A percentile compares a stretch with the other conserved stretches of the same genome.
Conservation (phyloP, 2,113 vertebrate genomes). For the Delphinapterus leucas region DNA sequence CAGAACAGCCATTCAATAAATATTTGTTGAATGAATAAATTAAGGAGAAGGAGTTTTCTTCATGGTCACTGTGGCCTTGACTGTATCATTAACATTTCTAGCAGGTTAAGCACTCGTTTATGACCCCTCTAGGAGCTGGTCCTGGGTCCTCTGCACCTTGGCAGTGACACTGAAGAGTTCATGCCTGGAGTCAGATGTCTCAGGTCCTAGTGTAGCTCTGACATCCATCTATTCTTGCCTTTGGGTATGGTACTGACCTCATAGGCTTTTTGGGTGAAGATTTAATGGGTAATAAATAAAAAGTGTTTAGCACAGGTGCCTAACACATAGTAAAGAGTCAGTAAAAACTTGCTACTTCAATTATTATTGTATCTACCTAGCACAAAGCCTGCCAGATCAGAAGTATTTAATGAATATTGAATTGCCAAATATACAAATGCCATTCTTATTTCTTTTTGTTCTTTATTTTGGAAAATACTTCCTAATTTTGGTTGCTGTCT, state of each 20-base stretch:
- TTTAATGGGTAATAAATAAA: not conserved
- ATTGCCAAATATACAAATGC: not conserved
- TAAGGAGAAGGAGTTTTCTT: not conserved
- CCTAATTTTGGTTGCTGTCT: not conserved
- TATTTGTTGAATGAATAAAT: not conserved
- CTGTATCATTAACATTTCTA: not conserved
- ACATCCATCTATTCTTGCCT: not conserved
- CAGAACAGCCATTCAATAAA: not conserved
- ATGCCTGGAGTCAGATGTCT: not conserved
- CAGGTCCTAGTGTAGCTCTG: not conserved
- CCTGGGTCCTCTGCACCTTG: not conserved
- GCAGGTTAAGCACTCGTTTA: not conserved
- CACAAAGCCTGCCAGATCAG: not conserved
- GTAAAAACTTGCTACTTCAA: not conserved
- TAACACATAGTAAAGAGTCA: not conserved
- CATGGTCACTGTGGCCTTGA: not conserved
- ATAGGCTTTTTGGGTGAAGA: not conserved
- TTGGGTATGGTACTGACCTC: not conserved
- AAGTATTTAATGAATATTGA: not conserved
- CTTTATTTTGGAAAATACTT: slow-evolving; percentile 15
- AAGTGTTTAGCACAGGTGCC: not conserved
- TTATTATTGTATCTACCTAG: not conserved
- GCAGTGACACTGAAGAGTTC: not conserved
- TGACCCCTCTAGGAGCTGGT: not conserved
- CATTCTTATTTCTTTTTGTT: not conserved